A percentile compares a stretch with the other conserved stretches of the same genome.
Conservation (phyloP, 2,113 vertebrate genomes). For the Gobio gobio region DNA sequence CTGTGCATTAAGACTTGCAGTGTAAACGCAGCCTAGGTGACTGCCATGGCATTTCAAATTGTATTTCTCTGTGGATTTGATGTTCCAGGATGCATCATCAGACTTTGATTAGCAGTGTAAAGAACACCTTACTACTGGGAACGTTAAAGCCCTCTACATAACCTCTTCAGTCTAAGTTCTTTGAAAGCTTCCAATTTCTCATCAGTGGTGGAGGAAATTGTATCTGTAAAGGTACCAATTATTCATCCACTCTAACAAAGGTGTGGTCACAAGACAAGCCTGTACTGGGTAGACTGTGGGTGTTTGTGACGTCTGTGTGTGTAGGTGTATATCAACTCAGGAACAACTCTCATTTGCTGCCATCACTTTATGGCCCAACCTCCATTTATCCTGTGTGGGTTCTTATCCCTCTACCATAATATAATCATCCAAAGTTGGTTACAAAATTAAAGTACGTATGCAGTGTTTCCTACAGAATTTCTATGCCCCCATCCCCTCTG, state of each 20-base stretch:
- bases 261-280: constrained; percentile 20
- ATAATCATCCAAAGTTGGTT: not conserved
- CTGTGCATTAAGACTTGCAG: too few species aligned
- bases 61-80: not conserved
- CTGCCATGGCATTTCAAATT: not conserved
- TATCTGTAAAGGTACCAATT: too few species aligned
- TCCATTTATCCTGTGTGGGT: not conserved
- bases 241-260: not conserved
- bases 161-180: not conserved
- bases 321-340: not conserved
- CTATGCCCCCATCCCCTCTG: too few species aligned
- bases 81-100: not conserved
- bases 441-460: not conserved
- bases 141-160: not conserved
- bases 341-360: not conserved
- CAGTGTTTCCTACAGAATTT: too few species aligned
- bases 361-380: not conserved
- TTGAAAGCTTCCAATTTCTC: not conserved
- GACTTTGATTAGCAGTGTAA: not conserved
- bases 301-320: not conserved
- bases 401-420: not conserved
- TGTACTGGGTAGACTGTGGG: not conserved
- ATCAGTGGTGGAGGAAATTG: not conserved
- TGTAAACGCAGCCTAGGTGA: not conserved
- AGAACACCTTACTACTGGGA: not conserved